phyloP scores from a whole-genome alignment of 2,797 vertebrate genomes.

The Acrossocheilus wenchowensis region DNA sequence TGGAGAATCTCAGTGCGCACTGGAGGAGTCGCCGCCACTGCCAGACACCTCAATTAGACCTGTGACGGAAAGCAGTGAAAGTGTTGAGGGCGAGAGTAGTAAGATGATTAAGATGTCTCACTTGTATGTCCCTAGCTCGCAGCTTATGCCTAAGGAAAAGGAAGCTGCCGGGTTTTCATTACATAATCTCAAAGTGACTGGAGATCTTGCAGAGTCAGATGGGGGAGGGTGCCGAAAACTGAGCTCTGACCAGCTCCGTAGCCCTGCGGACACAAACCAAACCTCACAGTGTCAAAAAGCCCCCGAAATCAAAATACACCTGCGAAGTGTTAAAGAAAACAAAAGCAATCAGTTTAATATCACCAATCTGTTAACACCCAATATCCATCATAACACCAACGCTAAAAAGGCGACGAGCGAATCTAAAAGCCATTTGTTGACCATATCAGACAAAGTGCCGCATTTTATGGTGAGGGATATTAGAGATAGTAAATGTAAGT shows the following conservation, averaged over 20 bases:
- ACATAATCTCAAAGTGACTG: slow-evolving; percentile 68
- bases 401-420: slow-evolving; percentile 76
- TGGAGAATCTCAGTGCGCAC: slow-evolving; percentile 54
- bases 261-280: slow-evolving; percentile 19
- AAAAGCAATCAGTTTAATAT: slow-evolving; percentile 86
- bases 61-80: slow-evolving; percentile 73
- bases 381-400: slow-evolving; percentile 74
- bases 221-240: slow-evolving; percentile 59
- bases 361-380: slow-evolving; percentile 90
- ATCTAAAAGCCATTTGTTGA: slow-evolving; percentile 72
- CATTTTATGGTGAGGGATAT: slow-evolving; percentile 92
- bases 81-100: slow-evolving; percentile 64
- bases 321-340: slow-evolving; percentile 84
- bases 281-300: slow-evolving; percentile 69
- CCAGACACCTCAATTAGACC: slow-evolving; percentile 66
- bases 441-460: slow-evolving; percentile 82
- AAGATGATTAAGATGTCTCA: slow-evolving; percentile 88
- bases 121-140: slow-evolving; percentile 91
- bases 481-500: slow-evolving; percentile 86
- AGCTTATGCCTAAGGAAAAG: slow-evolving; percentile 81
- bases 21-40: slow-evolving; percentile 62
- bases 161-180: slow-evolving; percentile 66
- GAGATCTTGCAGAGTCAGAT: slow-evolving; percentile 33
- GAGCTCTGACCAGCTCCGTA: slow-evolving; percentile 36
- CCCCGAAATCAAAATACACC: slow-evolving; percentile 91